Percentiles rank a stretch among this genome's conserved stretches.
phyloP scores from a whole-genome alignment of 2,888 invertebrate species.

The Aspidapion aeneum region DNA sequence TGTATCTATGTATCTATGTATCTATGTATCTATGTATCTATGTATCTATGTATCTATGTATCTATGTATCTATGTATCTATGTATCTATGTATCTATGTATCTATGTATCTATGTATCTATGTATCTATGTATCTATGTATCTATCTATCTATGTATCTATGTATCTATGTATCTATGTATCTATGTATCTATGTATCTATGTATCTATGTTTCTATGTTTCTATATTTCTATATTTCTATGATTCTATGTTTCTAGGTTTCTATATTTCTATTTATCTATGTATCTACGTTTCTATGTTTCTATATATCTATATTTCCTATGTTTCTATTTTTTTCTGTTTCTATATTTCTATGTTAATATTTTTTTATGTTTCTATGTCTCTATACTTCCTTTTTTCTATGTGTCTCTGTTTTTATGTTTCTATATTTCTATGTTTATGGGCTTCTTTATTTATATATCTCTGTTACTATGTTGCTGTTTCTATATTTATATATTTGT shows the following conservation, averaged over 20 bases:
- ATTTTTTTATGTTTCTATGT: neutral
- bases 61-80: too few relatives aligned
- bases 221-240: neutral
- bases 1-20: too few relatives aligned
- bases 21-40: too few relatives aligned
- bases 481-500: neutral
- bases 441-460: neutral
- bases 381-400: neutral
- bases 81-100: too few relatives aligned
- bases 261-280: neutral
- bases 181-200: too few relatives aligned
- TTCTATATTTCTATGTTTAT: neutral
- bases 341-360: neutral
- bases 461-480: neutral
- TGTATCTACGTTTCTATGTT: neutral
- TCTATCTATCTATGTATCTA: too few relatives aligned
- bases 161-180: too few relatives aligned
- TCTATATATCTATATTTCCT: neutral
- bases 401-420: neutral
- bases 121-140: too few relatives aligned
- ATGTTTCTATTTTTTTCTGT: neutral
- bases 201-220: neutral
- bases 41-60: too few relatives aligned
- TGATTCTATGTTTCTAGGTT: neutral
- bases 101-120: too few relatives aligned